phyloP scores from a whole-genome alignment of 2,113 vertebrate species.

The Pedionomus torquatus region DNA sequence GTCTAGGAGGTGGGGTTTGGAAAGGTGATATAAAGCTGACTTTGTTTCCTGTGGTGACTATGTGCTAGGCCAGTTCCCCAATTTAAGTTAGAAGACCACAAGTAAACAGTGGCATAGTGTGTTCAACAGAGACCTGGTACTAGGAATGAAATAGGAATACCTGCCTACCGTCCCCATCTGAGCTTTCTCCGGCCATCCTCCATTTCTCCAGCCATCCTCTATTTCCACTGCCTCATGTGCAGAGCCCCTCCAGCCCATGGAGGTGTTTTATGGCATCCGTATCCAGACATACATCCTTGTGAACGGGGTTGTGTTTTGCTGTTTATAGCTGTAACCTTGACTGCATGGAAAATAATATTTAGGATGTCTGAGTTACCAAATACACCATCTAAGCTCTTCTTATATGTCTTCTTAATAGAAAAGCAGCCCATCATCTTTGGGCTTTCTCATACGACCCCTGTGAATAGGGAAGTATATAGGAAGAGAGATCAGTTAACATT shows the following conservation, averaged over 20 bases:
- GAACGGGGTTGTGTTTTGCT: not conserved
- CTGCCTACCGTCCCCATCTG: not conserved
- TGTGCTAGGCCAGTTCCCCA: constrained; percentile 20
- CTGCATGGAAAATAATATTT: not conserved
- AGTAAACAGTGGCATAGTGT: constrained; percentile 15
- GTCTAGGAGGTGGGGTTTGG: not conserved
- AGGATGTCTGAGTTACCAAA: not conserved
- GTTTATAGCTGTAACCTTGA: not conserved
- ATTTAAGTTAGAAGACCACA: not conserved
- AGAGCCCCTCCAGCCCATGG: not conserved
- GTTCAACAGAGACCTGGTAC: not conserved
- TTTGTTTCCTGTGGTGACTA: constrained; percentile 29
- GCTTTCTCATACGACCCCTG: not conserved
- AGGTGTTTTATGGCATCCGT: not conserved
- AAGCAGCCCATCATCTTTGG: not conserved
- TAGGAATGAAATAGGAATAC: constrained; percentile 3
- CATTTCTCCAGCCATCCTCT: not conserved
- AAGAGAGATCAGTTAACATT: not conserved
- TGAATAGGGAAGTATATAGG: not conserved
- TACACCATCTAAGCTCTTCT: not conserved
- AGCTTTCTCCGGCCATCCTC: not conserved
- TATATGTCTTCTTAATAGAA: not conserved
- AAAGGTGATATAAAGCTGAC: constrained; percentile 21
- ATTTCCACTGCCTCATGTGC: not conserved
- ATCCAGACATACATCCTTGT: not conserved